These are phyloP conservation scores for Platycheirus rosarum DNA, from an alignment of 2,888 invertebrate genomes.

Conservation along the genomic window DNA sequence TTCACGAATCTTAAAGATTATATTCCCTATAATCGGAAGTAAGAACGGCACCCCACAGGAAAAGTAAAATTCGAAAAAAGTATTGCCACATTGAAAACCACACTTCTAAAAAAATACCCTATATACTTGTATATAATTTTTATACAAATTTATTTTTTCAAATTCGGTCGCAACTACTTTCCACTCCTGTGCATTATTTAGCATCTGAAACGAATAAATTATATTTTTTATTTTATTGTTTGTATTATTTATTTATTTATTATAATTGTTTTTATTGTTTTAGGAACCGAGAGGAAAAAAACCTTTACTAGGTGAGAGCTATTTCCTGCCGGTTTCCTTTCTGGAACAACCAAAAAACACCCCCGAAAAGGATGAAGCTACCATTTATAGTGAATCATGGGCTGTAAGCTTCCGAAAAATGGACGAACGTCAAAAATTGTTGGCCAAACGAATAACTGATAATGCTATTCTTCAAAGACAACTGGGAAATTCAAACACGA, in stretches of 20 bases:
- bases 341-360: conserved; percentile 13
- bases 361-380: conserved; percentile 16
- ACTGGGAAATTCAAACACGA: conserved; percentile 14
- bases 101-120: too few relatives aligned
- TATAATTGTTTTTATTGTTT: neutral
- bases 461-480: conserved; percentile 28
- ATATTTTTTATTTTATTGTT: neutral
- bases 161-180: too few relatives aligned
- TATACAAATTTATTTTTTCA: too few relatives aligned
- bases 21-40: too few relatives aligned
- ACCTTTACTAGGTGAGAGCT: neutral
- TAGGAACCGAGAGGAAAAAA: conserved; percentile 17
- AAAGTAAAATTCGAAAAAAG: too few relatives aligned
- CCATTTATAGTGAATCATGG: conserved; percentile 28
- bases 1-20: too few relatives aligned
- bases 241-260: neutral
- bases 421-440: conserved; percentile 25
- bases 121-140: too few relatives aligned
- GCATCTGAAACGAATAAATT: too few relatives aligned
- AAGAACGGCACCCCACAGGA: too few relatives aligned
- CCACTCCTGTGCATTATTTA: too few relatives aligned
- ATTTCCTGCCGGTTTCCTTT: conserved; percentile 5
- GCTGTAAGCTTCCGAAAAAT: conserved; percentile 29
- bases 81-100: too few relatives aligned
- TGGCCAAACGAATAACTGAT: conserved; percentile 24